phyloP scores from a whole-genome alignment of 64 coral and sea anemone species.

The Pocillopora verrucosa region DNA sequence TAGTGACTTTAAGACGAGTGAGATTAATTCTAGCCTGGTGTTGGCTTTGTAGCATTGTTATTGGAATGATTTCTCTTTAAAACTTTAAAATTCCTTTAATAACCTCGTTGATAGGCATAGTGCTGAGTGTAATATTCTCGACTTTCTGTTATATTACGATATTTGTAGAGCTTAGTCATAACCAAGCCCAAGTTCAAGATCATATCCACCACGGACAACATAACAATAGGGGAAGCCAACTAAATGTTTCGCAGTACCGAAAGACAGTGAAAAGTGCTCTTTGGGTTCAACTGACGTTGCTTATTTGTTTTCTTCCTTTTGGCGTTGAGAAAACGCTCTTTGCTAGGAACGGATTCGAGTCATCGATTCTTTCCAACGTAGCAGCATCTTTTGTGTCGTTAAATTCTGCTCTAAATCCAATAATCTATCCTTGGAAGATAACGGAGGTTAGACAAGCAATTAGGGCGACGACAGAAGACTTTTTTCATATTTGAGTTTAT shows the following conservation, averaged over 20 bases:
- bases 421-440: not conserved
- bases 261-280: not conserved
- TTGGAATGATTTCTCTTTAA: too few relatives aligned
- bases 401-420: not conserved
- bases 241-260: not conserved
- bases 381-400: not conserved
- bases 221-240: not conserved
- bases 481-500: too few relatives aligned
- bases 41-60: not conserved
- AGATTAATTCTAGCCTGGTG: too few relatives aligned
- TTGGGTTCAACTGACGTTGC: not conserved
- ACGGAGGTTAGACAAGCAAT: not conserved
- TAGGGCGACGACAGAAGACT: not conserved
- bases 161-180: not conserved
- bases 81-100: not conserved
- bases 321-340: not conserved
- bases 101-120: not conserved
- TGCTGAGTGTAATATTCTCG: not conserved
- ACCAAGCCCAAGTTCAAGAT: not conserved
- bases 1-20: not conserved
- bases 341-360: not conserved
- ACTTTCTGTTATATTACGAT: not conserved
- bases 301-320: not conserved
- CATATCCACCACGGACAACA: not conserved
- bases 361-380: not conserved